Conservation (phyloP, 2,888 invertebrate species). For the Baccha elongata region DNA sequence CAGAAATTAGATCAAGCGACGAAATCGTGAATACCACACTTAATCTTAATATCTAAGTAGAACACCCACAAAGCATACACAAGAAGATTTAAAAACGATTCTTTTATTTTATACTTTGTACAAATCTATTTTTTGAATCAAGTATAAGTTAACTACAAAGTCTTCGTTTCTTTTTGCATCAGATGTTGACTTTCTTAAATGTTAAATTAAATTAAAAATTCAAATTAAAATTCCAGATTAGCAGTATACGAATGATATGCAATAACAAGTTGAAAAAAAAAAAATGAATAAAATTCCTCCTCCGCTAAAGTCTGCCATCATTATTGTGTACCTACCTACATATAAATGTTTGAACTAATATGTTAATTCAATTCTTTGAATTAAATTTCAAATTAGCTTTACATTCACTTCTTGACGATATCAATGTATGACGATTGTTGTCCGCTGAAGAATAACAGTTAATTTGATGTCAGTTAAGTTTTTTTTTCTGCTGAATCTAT, state of each 20-base stretch:
- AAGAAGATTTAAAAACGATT: background rate
- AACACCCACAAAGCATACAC: background rate
- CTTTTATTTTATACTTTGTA: background rate
- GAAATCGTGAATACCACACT: background rate
- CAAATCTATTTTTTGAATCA: conserved; percentile 5
- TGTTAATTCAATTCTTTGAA: conserved; percentile 62
- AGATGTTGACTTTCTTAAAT: background rate
- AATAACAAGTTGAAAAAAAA: background rate
- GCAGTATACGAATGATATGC: background rate
- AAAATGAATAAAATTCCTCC: conserved; percentile 17
- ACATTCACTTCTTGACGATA: conserved; percentile 54
- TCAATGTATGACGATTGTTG: conserved; percentile 32
- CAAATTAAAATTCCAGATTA: conserved; percentile 15
- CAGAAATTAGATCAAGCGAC: background rate
- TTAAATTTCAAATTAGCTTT: conserved; percentile 34
- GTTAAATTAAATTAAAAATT: conserved; percentile 11
- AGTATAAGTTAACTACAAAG: conserved; percentile 1
- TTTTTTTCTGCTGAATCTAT: conserved; percentile 5
- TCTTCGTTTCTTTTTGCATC: background rate
- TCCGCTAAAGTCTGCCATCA: conserved; percentile 10
- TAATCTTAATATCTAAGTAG: background rate
- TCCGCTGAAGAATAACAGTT: conserved; percentile 39
- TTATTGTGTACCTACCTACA: conserved; percentile 10
- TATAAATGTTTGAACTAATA: conserved; percentile 33
- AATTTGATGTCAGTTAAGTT: conserved; percentile 10